phyloP scores from a whole-genome alignment of 2,113 vertebrate species.

The Scophthalmus maximus region DNA sequence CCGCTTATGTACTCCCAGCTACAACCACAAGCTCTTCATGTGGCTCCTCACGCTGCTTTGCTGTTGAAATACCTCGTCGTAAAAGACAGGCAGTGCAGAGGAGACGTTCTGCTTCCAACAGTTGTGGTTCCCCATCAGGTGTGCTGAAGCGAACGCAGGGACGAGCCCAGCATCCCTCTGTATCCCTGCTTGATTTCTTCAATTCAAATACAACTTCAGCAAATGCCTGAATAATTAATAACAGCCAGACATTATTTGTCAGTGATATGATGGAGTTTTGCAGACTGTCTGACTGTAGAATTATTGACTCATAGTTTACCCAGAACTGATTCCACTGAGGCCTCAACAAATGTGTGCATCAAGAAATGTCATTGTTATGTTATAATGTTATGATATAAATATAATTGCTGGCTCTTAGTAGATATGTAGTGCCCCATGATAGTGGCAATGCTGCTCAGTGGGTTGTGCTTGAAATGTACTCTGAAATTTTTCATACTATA shows the following conservation, averaged over 20 bases:
- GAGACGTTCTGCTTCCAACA: conserved; percentile 27
- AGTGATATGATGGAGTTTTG: background rate
- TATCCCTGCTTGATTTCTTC: background rate
- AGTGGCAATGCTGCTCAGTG: no score
- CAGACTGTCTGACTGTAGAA: background rate
- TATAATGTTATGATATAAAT: no score
- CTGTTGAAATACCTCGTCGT: conserved; percentile 33
- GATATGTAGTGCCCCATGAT: no score
- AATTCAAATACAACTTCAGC: background rate
- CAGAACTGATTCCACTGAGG: background rate
- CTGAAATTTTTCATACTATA: no score
- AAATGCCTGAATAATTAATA: no score
- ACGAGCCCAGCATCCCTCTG: conserved; percentile 10
- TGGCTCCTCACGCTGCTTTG: conserved; percentile 38
- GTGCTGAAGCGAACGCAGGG: background rate
- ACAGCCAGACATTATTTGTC: background rate
- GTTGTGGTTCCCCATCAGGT: conserved; percentile 42
- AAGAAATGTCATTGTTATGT: no score
- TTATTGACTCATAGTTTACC: background rate
- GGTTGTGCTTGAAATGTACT: no score
- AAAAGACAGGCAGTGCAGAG: conserved; percentile 27
- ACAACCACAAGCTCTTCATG: conserved; percentile 48
- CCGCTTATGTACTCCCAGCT: conserved; percentile 45
- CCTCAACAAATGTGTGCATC: no score
- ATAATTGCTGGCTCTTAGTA: no score